A percentile compares a stretch with the other conserved stretches of the same genome.
phyloP scores from a whole-genome alignment of 2,797 vertebrate genomes.

The Champsocephalus gunnari region DNA sequence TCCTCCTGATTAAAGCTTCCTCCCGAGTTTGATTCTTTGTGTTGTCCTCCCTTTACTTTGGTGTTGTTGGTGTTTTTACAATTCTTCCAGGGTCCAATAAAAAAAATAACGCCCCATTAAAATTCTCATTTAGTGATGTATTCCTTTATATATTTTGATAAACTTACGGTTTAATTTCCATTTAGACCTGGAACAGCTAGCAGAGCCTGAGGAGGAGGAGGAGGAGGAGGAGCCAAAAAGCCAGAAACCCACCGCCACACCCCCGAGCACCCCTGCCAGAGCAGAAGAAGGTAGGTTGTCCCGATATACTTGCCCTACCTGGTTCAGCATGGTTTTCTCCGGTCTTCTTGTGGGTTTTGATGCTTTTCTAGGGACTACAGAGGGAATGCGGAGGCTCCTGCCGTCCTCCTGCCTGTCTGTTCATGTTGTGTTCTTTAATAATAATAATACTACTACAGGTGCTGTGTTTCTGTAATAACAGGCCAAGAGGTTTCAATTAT shows the following conservation, averaged over 20 bases:
- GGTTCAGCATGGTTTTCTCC: slow-evolving; percentile 69
- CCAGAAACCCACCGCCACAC: slow-evolving; percentile 86
- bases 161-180: neutral
- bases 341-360: slow-evolving; percentile 35
- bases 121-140: too few species aligned
- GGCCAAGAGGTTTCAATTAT: slow-evolving; percentile 78
- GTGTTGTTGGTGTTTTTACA: slow-evolving; percentile 22
- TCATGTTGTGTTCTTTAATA: slow-evolving; percentile 74
- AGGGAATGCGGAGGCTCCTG: slow-evolving; percentile 50
- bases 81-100: slow-evolving; percentile 10
- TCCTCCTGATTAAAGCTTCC: slow-evolving; percentile 43
- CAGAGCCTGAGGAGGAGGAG: slow-evolving; percentile 77
- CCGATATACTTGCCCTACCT: slow-evolving; percentile 1
- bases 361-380: slow-evolving; percentile 46
- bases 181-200: slow-evolving; percentile 76
- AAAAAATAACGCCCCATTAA: neutral
- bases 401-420: slow-evolving; percentile 62
- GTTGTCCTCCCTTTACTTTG: slow-evolving; percentile 38
- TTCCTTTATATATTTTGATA: neutral
- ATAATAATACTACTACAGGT: slow-evolving; percentile 76
- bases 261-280: slow-evolving; percentile 92
- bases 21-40: slow-evolving; percentile 47
- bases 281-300: slow-evolving; percentile 92
- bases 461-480: slow-evolving; percentile 84
- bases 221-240: slow-evolving; percentile 75